Conservation (phyloP, 2,113 vertebrate genomes). For the Corythaeola cristata region DNA sequence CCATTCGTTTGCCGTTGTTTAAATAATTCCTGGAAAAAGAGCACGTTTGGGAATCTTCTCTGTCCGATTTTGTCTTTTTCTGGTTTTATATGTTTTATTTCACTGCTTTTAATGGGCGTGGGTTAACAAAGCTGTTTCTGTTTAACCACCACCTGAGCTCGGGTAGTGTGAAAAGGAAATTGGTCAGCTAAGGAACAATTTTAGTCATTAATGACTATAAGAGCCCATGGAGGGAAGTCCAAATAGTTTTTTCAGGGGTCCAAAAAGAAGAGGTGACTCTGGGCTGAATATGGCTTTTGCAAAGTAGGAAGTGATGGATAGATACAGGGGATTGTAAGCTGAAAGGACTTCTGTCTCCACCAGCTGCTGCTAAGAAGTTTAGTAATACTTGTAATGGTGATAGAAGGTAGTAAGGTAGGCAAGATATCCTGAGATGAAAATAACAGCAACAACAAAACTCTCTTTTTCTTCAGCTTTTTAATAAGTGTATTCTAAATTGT, state of each 20-base stretch:
- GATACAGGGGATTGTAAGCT: background rate
- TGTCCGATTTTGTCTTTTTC: background rate
- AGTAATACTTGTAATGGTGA: background rate
- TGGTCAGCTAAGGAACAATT: background rate
- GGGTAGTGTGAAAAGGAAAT: slow-evolving; percentile 15
- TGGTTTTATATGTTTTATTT: background rate
- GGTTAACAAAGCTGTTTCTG: slow-evolving; percentile 39
- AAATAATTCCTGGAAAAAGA: background rate
- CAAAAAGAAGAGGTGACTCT: background rate
- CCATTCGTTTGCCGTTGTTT: background rate
- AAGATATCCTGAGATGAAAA: background rate
- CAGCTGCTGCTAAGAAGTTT: background rate
- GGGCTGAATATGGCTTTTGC: background rate
- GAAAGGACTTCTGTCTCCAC: background rate
- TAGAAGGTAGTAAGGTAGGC: background rate
- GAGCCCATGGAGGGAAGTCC: background rate
- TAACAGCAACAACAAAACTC: background rate
- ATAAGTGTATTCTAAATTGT: background rate
- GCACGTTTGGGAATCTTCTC: background rate
- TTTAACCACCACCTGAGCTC: slow-evolving; percentile 24
- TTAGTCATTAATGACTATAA: background rate
- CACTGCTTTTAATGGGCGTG: background rate
- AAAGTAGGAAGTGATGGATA: background rate
- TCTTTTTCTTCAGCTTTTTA: background rate
- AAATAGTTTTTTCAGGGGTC: background rate